Evolutionary conservation across 2,797 vertebrate genomes (phyloP), one percentile per base, ranked within the genome.

Genomic region (Ptychadena robeensis): DNA sequence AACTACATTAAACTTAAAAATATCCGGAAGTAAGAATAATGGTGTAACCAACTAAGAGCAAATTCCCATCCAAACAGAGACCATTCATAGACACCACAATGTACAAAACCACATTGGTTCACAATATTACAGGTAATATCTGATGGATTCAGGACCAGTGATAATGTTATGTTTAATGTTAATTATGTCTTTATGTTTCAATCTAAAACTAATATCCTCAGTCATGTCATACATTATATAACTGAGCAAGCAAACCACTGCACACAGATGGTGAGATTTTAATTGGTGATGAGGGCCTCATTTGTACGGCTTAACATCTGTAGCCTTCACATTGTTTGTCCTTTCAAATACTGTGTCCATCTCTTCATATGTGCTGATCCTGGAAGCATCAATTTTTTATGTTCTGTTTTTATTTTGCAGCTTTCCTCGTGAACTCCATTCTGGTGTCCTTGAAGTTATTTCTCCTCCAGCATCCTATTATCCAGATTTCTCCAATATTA

Each of bases 371-470:
- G 59, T 64, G 14, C 28, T 12, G n/a, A 64, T 64, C 35, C 37
- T 66, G 63, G 38, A 48, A 77, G 67, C 15, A 44, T 67, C 44
- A 82, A 53, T 0, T 89, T 73, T 85, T 69, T 34, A 65, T 28
- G 27, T 61, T 9, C 1, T 27, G 59, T 5, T 34, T 82, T 90
- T 35, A 74, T 15, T 86, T 82, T 85, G 57, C 78, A 96, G 95
- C 78, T 95, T 96, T 84, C 92, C 92, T 48, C 87, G 48, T 35
- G 95, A 96, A 77, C 90, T 96, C 73, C 82, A 88, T 7, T 94
- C 94, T 30, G 97, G 97, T 57, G 81, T 94, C 31, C 85, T 98
- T 65, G 96, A 98, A 85, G 91, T 98, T 18, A 87, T 98, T 88
- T 94, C 95, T 69, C 93, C 96, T 14, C 93, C 96, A 32, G 86